These are phyloP conservation scores for Cisticola juncidis DNA, from an alignment of 2,113 vertebrate species.

Conservation along the genomic window DNA sequence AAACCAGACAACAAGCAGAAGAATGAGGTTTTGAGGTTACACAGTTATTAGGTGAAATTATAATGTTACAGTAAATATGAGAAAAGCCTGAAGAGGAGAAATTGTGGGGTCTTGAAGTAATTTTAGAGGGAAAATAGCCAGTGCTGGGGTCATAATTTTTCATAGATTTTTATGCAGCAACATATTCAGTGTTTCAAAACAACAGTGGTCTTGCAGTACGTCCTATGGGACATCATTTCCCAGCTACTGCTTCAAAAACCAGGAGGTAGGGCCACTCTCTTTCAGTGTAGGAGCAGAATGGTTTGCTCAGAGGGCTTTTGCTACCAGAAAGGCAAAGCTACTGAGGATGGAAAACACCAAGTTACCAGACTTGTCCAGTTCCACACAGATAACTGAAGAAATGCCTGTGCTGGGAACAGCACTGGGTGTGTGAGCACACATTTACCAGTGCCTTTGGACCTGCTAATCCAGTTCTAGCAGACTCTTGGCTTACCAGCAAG, in stretches of 20 bases:
- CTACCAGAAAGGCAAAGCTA: not conserved
- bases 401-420: not conserved
- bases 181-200: not conserved
- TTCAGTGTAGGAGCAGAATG: not conserved
- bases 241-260: accelerated
- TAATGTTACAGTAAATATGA: not conserved
- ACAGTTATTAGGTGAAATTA: not conserved
- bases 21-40: not conserved
- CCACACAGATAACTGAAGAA: not conserved
- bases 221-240: not conserved
- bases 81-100: not conserved
- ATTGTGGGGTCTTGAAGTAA: not conserved
- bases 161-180: not conserved
- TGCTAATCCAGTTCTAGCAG: not conserved
- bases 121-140: not conserved
- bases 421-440: not conserved
- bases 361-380: not conserved
- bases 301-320: not conserved
- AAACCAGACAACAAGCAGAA: not conserved
- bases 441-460: not conserved
- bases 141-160: constrained; percentile 2
- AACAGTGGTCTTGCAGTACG: not conserved
- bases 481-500: not conserved
- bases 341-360: not conserved
- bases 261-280: not conserved